Evolutionary conservation across 2,888 invertebrate genomes (phyloP).

Genomic region (Carpatolechia fugitivella): DNA sequence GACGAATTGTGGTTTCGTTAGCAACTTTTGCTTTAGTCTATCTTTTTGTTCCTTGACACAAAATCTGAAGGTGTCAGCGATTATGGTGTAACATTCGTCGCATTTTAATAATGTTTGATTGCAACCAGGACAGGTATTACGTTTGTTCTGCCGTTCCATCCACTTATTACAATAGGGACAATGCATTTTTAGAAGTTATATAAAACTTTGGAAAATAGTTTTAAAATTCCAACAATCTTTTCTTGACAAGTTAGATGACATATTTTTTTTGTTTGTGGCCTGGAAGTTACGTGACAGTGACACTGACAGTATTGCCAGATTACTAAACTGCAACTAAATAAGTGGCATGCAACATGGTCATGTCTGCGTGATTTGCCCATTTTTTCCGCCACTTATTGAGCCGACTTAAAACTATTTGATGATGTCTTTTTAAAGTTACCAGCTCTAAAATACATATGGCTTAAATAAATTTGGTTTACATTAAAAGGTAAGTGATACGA

Average conservation of each 20-base stretch:
- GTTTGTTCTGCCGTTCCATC: slow-evolving; percentile 27
- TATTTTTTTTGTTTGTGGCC: too few species aligned
- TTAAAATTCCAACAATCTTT: slow-evolving; percentile 2
- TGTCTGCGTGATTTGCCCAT: not conserved
- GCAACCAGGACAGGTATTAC: slow-evolving; percentile 26
- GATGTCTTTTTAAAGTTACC: too few species aligned
- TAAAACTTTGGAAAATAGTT: slow-evolving; percentile 7
- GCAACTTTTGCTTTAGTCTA: slow-evolving; percentile 23
- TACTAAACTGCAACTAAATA: slow-evolving; percentile 3
- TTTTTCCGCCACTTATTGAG: too few species aligned
- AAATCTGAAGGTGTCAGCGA: slow-evolving; percentile 26
- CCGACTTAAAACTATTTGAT: too few species aligned
- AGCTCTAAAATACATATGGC: too few species aligned
- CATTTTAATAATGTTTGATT: slow-evolving; percentile 24
- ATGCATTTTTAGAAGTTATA: slow-evolving; percentile 25
- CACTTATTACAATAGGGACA: slow-evolving; percentile 26
- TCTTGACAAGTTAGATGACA: too few species aligned
- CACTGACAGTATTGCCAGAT: slow-evolving; percentile 1
- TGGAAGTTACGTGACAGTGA: too few species aligned
- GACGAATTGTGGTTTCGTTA: slow-evolving; percentile 22
- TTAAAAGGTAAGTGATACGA: too few species aligned
- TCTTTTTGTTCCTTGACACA: slow-evolving; percentile 23
- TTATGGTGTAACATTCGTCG: slow-evolving; percentile 25
- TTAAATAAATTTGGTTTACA: too few species aligned
- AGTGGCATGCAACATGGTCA: slow-evolving; percentile 2